Evolutionary conservation across 1,140 invertebrate genomes (phyloP), one percentile per base, ranked within the genome.

Genomic region (Sogatella furcifera): DNA sequence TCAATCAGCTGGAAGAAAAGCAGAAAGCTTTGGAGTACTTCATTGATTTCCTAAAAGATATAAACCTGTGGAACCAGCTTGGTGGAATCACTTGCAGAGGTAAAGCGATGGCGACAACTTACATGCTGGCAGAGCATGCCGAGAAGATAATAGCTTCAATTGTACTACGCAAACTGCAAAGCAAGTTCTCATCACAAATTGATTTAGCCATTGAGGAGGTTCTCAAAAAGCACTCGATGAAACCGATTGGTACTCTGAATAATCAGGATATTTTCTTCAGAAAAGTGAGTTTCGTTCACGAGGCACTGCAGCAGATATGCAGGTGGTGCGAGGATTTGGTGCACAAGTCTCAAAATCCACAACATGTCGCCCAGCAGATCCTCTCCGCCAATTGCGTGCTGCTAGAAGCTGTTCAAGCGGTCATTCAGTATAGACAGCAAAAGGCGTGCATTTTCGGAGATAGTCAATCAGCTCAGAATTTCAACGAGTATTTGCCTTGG

Each of bases 1-100:
- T 81, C 1, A 84, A 87, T 64, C 92, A 95, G 71, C 72, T 97
- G 10, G 83, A 86, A 64, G 90, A 93, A 68, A 96, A 97, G 73
- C 83, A 86, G 65, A 82, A 84, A 68, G 89, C 88, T 3, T 77
- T 91, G 52, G 79, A 85, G 55, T 79, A 89, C 14, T 89, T 81
- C 67, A 71, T 86, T 24, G 74, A 80, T 34, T 95, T 95, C 72
- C 73, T 95, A n/a, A 85, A 89, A 69, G 81, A 83, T 49, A 77
- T 82, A 46, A 79, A 80, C 15, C 69, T 95, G 9, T 91, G 88
- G 88, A 77, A 79, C 34, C 80, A 81, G 77, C 73, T 84, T 24
- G 77, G 72, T 58, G 76, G 76, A 9, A 75, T 86, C n/a, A 78
- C 78, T 0, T 73, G 77, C 41, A 72, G 77, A 57, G 81, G 81